Percentiles rank a stretch among this genome's conserved stretches.
Evolutionary conservation across 2,888 invertebrate genomes (phyloP).

Genomic region (Ennomos fuscantarius): DNA sequence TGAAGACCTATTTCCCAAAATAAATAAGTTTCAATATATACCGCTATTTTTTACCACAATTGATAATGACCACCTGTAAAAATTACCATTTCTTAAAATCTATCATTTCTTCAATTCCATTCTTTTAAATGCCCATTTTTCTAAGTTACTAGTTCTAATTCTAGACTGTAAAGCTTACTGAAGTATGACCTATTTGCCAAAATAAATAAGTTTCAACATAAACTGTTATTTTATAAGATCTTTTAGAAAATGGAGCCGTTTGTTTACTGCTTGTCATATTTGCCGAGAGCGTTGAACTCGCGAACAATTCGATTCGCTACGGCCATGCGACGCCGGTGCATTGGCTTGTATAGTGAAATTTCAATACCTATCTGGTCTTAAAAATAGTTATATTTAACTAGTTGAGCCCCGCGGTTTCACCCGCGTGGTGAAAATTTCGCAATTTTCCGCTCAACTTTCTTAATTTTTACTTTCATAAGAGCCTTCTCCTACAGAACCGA

Average conservation of each 20-base stretch:
- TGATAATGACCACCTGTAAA: too few species aligned
- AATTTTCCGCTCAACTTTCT: too few species aligned
- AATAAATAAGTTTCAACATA: slow-evolving; percentile 1
- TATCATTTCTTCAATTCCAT: too few species aligned
- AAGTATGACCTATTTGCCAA: background rate
- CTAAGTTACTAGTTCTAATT: too few species aligned
- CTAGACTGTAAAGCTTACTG: background rate
- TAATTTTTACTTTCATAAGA: too few species aligned
- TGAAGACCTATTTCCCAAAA: background rate
- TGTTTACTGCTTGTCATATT: slow-evolving; percentile 8
- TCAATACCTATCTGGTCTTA: background rate
- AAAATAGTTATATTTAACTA: too few species aligned
- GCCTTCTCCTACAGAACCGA: too few species aligned
- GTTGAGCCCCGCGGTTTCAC: too few species aligned
- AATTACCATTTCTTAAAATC: too few species aligned
- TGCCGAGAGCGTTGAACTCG: slow-evolving; percentile 17
- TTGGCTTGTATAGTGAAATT: slow-evolving; percentile 9
- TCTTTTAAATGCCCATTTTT: too few species aligned
- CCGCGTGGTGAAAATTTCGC: too few species aligned
- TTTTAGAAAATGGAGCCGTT: too few species aligned
- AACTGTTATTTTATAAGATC: slow-evolving; percentile 10
- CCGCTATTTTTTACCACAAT: slow-evolving; percentile 4
- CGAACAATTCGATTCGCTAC: slow-evolving; percentile 17
- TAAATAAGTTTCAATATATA: background rate
- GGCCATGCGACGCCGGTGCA: slow-evolving; percentile 8